Percentiles rank a stretch among this genome's conserved stretches.
Evolutionary conservation across 2,888 invertebrate genomes (phyloP).

Genomic region (Chromoteleia sp.): DNA sequence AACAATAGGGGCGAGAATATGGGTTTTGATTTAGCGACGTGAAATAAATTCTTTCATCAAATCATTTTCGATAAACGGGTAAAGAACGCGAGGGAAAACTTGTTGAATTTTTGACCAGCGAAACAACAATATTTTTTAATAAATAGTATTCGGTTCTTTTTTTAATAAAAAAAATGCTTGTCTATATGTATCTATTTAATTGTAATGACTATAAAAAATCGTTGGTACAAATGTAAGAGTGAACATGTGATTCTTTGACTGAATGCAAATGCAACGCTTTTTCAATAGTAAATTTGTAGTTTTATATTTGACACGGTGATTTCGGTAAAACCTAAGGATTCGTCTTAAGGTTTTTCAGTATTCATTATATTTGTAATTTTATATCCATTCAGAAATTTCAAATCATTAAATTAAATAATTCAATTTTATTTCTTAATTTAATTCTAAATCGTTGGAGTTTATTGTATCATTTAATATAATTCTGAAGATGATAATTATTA

Average conservation of each 20-base stretch:
- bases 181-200: not conserved
- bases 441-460: too few relatives aligned
- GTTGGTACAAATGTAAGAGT: slow-evolving; percentile 1
- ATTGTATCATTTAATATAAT: too few relatives aligned
- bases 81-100: not conserved
- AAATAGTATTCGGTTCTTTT: not conserved
- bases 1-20: not conserved
- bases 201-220: not conserved
- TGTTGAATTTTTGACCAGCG: not conserved
- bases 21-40: not conserved
- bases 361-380: too few relatives aligned
- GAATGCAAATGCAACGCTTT: not conserved
- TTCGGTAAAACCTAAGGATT: too few relatives aligned
- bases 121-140: too few relatives aligned
- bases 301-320: not conserved
- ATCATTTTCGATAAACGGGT: not conserved
- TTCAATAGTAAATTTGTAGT: not conserved
- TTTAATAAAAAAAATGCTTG: not conserved
- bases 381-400: too few relatives aligned
- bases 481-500: too few relatives aligned
- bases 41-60: not conserved
- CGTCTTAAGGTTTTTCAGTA: too few relatives aligned
- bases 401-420: too few relatives aligned
- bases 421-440: too few relatives aligned
- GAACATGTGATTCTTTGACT: slow-evolving; percentile 1